Evolutionary conservation across 2,797 vertebrate species (phyloP).

Genomic region (Typhlichthys subterraneus): DNA sequence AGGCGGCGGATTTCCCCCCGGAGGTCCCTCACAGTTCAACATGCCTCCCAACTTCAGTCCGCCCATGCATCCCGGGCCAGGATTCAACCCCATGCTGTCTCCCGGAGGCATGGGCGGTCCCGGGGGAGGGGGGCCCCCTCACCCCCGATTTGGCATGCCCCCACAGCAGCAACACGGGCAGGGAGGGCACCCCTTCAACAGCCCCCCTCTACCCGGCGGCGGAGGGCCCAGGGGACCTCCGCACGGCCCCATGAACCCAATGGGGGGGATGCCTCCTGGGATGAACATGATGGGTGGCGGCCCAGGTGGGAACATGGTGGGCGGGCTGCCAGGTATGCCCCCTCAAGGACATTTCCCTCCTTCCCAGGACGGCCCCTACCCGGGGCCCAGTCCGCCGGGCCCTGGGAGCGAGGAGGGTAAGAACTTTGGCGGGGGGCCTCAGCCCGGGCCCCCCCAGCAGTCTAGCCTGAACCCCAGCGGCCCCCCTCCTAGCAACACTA

Average conservation of each 20-base stretch:
- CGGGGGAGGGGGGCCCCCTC: slow-evolving; percentile 79
- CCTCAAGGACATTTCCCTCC: slow-evolving; percentile 81
- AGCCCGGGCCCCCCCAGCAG: slow-evolving; percentile 66
- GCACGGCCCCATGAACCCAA: slow-evolving; percentile 76
- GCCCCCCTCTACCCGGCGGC: slow-evolving; percentile 77
- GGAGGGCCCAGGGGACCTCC: slow-evolving; percentile 79
- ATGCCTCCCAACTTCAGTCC: slow-evolving; percentile 85
- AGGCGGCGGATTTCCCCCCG: slow-evolving; percentile 77
- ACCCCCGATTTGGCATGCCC: slow-evolving; percentile 81
- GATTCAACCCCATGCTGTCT: slow-evolving; percentile 83
- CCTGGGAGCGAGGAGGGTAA: slow-evolving; percentile 81
- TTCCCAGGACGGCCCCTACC: slow-evolving; percentile 79
- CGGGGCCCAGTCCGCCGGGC: slow-evolving; percentile 80
- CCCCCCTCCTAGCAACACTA: slow-evolving; percentile 82
- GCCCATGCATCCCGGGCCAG: slow-evolving; percentile 83
- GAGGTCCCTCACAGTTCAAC: slow-evolving; percentile 84
- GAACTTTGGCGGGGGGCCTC: slow-evolving; percentile 78
- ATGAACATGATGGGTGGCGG: slow-evolving; percentile 82
- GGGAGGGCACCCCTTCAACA: slow-evolving; percentile 81
- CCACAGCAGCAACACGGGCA: slow-evolving; percentile 83
- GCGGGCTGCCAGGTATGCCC: slow-evolving; percentile 77
- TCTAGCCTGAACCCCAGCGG: slow-evolving; percentile 78
- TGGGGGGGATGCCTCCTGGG: slow-evolving; percentile 80
- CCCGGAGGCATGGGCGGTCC: slow-evolving; percentile 80
- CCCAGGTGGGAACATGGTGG: slow-evolving; percentile 79